phyloP scores from a whole-genome alignment of 2,797 vertebrate species.

The Decapterus maruadsi region DNA sequence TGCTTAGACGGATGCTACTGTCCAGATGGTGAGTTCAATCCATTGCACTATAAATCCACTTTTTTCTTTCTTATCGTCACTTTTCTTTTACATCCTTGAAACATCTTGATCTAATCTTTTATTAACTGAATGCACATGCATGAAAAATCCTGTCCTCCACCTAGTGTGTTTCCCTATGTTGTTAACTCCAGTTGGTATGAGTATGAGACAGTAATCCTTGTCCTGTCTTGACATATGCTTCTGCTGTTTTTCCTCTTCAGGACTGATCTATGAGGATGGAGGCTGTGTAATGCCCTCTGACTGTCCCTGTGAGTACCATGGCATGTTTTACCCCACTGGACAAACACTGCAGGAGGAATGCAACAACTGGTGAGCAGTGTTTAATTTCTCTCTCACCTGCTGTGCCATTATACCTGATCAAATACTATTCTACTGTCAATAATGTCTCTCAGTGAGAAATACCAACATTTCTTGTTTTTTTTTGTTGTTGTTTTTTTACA shows the following conservation, averaged over 20 bases:
- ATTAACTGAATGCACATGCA: no score
- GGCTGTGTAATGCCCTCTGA: constrained; percentile 89
- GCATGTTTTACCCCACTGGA: constrained; percentile 87
- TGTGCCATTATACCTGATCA: not conserved
- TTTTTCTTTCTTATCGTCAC: not conserved
- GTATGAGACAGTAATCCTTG: not conserved
- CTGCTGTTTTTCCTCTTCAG: constrained; percentile 73
- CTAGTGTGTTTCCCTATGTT: not conserved
- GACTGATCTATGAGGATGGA: constrained; percentile 91
- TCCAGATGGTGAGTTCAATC: constrained; percentile 85
- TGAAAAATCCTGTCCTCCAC: not conserved
- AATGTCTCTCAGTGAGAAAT: not conserved
- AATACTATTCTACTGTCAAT: not conserved
- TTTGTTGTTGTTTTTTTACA: not conserved
- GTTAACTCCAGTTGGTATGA: no score
- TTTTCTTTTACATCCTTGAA: no score
- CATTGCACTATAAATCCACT: not conserved
- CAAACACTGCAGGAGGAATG: constrained; percentile 93
- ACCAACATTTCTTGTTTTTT: not conserved
- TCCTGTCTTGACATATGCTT: not conserved
- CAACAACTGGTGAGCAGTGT: constrained; percentile 90
- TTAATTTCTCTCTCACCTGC: not conserved
- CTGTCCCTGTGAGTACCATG: constrained; percentile 94
- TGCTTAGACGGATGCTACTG: constrained; percentile 98
- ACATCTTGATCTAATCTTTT: not conserved